Evolutionary conservation across 2,113 vertebrate species (phyloP).

Genomic region (Hemichromis elongatus): DNA sequence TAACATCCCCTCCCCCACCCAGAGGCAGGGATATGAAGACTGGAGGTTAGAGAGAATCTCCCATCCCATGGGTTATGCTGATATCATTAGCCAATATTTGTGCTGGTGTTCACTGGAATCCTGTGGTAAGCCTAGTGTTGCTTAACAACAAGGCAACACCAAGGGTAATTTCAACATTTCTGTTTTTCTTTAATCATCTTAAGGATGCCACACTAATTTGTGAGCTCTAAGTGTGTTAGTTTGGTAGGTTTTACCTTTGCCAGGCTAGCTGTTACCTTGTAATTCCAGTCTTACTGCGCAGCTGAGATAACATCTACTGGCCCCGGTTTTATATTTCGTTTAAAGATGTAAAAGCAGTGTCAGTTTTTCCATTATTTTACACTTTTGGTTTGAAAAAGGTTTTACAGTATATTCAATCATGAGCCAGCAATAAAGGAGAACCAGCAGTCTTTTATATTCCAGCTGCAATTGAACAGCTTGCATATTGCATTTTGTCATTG

Average conservation of each 20-base stretch:
- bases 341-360: not conserved
- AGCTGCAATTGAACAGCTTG: not conserved
- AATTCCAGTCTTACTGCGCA: not conserved
- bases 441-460: not conserved
- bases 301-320: not conserved
- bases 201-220: not conserved
- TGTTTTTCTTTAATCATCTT: not conserved
- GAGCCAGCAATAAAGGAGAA: not conserved
- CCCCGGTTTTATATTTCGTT: not conserved
- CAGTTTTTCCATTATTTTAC: not conserved
- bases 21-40: not conserved
- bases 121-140: not conserved
- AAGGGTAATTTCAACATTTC: not conserved
- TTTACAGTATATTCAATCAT: not conserved
- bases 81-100: not conserved
- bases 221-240: not conserved
- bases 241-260: not conserved
- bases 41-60: not conserved
- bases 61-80: not conserved
- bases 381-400: not conserved
- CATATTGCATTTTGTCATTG: not conserved
- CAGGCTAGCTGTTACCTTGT: not conserved
- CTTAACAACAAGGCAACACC: not conserved
- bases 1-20: not conserved
- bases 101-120: not conserved